Percentiles rank a stretch among this genome's conserved stretches.
These are phyloP conservation scores for Okapia johnstoni DNA, from an alignment of 2,113 vertebrate genomes.

Conservation along the genomic window DNA sequence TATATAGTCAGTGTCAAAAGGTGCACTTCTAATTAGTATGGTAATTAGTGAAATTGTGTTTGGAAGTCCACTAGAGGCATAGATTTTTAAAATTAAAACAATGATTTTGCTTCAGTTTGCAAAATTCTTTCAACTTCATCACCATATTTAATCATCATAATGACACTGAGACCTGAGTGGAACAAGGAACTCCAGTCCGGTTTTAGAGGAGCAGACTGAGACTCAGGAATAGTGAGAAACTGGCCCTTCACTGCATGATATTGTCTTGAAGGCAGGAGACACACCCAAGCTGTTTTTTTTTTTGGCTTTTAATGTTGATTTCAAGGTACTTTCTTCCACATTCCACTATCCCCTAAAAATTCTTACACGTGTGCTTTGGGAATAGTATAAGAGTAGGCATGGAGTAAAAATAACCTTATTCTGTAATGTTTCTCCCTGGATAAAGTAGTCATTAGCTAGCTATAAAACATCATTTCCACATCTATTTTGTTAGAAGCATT, in stretches of 20 bases:
- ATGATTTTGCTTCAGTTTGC: background rate
- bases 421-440: background rate
- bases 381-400: fast-evolving
- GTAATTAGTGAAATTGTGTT: background rate
- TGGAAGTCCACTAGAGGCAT: background rate
- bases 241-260: background rate
- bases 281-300: background rate
- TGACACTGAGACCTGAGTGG: background rate
- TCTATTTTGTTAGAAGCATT: conserved; percentile 31
- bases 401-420: background rate
- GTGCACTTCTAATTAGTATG: background rate
- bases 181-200: background rate
- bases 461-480: background rate
- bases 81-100: background rate
- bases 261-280: background rate
- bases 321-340: background rate
- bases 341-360: background rate
- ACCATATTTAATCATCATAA: background rate
- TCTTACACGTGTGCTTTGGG: background rate
- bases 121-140: background rate
- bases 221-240: background rate
- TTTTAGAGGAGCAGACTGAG: background rate
- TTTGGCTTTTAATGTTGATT: background rate
- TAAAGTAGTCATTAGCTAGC: background rate
- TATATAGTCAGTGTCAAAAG: background rate